A percentile compares a stretch with the other conserved stretches of the same genome.
Evolutionary conservation across 2,888 invertebrate genomes (phyloP).

Genomic region (Lingula anatina): DNA sequence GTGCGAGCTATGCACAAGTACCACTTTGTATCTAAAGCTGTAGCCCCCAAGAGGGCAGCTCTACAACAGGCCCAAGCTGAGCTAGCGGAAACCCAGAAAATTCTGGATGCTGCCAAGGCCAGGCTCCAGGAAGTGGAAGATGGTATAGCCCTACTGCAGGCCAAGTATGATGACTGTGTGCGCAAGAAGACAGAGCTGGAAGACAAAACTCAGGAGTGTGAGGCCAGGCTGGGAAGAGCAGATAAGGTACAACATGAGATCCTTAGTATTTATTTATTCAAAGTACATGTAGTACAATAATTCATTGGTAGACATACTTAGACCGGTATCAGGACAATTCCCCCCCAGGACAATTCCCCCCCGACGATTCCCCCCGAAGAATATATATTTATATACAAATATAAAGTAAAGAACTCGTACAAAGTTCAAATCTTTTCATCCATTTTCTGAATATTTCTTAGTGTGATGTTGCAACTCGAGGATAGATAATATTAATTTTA

Average conservation of each 20-base stretch:
- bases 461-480: too few relatives aligned
- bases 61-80: slow-evolving; percentile 47
- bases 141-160: slow-evolving; percentile 48
- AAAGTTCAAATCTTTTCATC: too few relatives aligned
- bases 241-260: slow-evolving; percentile 54
- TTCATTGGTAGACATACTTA: neutral
- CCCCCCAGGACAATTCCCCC: too few relatives aligned
- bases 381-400: too few relatives aligned
- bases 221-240: slow-evolving; percentile 48
- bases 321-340: too few relatives aligned
- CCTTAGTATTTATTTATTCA: too few relatives aligned
- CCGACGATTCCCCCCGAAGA: too few relatives aligned
- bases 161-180: slow-evolving; percentile 51
- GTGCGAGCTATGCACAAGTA: slow-evolving; percentile 55
- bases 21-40: slow-evolving; percentile 51
- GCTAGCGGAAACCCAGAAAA: slow-evolving; percentile 44
- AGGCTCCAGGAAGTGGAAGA: slow-evolving; percentile 48
- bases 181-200: slow-evolving; percentile 52
- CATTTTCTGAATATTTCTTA: too few relatives aligned
- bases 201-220: slow-evolving; percentile 49
- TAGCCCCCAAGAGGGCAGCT: slow-evolving; percentile 51
- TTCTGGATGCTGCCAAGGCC: slow-evolving; percentile 44
- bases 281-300: too few relatives aligned
- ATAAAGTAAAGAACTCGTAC: too few relatives aligned
- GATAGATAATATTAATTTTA: too few relatives aligned